Percentiles rank a stretch among this genome's conserved stretches.
Evolutionary conservation across 2,113 vertebrate genomes (phyloP).

Genomic region (Acrocephalus arundinaceus): DNA sequence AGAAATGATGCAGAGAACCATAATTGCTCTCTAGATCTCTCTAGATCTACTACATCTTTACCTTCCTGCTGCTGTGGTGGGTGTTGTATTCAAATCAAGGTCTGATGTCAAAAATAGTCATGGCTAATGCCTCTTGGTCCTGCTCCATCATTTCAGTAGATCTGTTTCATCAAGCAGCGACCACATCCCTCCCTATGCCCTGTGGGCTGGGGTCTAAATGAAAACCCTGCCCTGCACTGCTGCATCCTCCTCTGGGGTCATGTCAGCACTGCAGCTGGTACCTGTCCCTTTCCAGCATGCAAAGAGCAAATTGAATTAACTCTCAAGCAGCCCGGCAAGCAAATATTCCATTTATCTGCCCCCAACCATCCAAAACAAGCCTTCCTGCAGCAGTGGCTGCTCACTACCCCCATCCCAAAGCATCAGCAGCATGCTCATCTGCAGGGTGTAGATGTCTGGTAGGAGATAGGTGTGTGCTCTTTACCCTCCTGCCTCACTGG

Average conservation of each 20-base stretch:
- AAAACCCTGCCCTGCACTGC: not conserved
- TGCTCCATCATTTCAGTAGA: not conserved
- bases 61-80: not conserved
- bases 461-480: not conserved
- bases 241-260: not conserved
- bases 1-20: rapidly evolving
- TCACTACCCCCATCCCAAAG: not conserved
- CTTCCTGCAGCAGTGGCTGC: not conserved
- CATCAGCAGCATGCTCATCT: not conserved
- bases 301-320: not conserved
- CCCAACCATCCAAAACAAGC: not conserved
- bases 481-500: not conserved
- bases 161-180: not conserved
- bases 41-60: not conserved
- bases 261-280: not conserved
- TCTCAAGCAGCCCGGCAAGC: not conserved
- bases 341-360: not conserved
- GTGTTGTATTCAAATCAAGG: not conserved
- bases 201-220: rapidly evolving
- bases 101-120: not conserved
- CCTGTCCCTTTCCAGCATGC: not conserved
- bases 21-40: not conserved
- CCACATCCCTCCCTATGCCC: rapidly evolving
- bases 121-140: not conserved
- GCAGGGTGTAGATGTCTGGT: not conserved